phyloP scores from a whole-genome alignment of 2,888 invertebrate species.

The Caenorhabditis macrosperma region DNA sequence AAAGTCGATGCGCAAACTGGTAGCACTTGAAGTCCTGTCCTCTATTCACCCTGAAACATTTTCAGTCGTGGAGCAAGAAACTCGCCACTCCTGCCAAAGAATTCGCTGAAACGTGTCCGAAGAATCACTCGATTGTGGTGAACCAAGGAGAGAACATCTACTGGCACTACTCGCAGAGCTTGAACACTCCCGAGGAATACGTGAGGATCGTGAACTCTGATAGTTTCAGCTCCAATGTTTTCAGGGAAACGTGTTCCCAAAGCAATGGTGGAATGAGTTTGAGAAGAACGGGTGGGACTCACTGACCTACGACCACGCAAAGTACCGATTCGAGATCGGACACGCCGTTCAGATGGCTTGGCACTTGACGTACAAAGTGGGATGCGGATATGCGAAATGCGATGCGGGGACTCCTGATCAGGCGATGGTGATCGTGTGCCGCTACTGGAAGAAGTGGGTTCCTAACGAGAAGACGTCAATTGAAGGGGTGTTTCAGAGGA shows the following conservation, averaged over 20 bases:
- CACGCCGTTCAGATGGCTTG: conserved; percentile 53
- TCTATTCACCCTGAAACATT: too few relatives aligned
- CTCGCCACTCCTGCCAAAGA: not conserved
- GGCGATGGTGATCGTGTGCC: conserved; percentile 42
- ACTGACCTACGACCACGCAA: conserved; percentile 26
- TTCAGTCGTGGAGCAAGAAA: conserved; percentile 32
- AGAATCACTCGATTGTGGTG: conserved; percentile 22
- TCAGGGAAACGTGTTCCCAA: conserved; percentile 26
- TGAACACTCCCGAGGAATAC: conserved; percentile 41
- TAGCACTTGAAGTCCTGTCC: too few relatives aligned
- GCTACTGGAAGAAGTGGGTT: conserved; percentile 36
- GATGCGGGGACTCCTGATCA: conserved; percentile 20
- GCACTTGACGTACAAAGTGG: conserved; percentile 39
- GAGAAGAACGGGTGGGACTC: conserved; percentile 42
- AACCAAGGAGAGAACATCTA: conserved; percentile 34
- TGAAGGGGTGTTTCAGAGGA: conserved; percentile 29
- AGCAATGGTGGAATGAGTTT: conserved; percentile 46
- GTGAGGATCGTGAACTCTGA: not conserved
- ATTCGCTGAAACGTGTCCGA: conserved; percentile 45
- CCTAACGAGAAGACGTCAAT: not conserved
- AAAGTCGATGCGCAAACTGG: conserved; percentile 33
- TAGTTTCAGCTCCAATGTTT: not conserved
- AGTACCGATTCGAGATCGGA: conserved; percentile 37
- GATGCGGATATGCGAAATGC: conserved; percentile 47
- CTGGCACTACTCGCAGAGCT: conserved; percentile 33